Percentiles rank a stretch among this genome's conserved stretches.
Evolutionary conservation across 2,888 invertebrate species (phyloP).

Genomic region (Andrena praecox): DNA sequence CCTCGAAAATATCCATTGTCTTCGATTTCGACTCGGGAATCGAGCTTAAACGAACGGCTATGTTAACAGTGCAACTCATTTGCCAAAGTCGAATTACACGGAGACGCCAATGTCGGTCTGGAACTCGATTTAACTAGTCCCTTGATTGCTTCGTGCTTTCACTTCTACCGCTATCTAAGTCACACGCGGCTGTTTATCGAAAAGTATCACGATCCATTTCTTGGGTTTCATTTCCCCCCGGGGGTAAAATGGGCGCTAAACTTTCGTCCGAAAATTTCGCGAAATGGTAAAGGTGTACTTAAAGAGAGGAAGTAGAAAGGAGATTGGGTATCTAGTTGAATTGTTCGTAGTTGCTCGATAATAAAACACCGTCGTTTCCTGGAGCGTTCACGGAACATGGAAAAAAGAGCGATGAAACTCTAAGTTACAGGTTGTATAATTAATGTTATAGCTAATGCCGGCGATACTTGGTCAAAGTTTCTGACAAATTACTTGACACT

Average conservation of each 20-base stretch:
- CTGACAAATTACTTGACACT: constrained; percentile 50
- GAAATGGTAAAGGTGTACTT: neutral
- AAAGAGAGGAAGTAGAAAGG: neutral
- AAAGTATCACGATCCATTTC: constrained; percentile 26
- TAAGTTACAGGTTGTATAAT: constrained; percentile 40
- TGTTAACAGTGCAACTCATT: constrained; percentile 50
- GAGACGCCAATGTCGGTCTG: constrained; percentile 40
- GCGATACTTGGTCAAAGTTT: constrained; percentile 34
- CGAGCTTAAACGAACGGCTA: neutral
- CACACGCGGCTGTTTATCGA: constrained; percentile 16
- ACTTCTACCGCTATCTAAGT: constrained; percentile 41
- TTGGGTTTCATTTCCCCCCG: neutral
- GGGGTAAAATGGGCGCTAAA: neutral
- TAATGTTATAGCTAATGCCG: constrained; percentile 29
- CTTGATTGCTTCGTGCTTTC: constrained; percentile 68
- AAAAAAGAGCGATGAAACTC: neutral
- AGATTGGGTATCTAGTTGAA: neutral
- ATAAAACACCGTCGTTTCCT: neutral
- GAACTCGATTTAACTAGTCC: constrained; percentile 52
- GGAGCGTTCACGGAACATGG: neutral
- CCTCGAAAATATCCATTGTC: neutral
- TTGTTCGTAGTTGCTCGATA: constrained; percentile 3
- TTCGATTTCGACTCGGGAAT: neutral
- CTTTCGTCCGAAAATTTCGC: neutral
- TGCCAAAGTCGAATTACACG: constrained; percentile 56